These are phyloP conservation scores for Diachasma alloeum DNA, from an alignment of 1,140 invertebrate species.

Conservation along the genomic window DNA sequence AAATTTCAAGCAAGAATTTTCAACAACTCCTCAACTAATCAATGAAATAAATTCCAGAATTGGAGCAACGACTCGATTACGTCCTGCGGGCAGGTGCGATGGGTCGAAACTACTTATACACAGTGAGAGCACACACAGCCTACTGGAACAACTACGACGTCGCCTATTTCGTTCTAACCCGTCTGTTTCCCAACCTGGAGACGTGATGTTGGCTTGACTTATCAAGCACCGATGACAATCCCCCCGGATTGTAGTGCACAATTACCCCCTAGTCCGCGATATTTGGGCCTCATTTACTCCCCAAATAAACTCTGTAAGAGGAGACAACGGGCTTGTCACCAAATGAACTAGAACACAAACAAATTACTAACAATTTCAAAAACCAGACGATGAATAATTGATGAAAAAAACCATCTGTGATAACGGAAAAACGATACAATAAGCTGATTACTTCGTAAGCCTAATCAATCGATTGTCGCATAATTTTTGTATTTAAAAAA, in stretches of 20 bases:
- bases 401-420: conserved; percentile 61
- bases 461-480: conserved; percentile 39
- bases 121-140: conserved; percentile 75
- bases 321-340: conserved; percentile 50
- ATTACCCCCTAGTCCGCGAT: no score
- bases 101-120: conserved; percentile 71
- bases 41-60: conserved; percentile 57
- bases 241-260: conserved; percentile 37
- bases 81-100: conserved; percentile 69
- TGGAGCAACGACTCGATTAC: conserved; percentile 74
- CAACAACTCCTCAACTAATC: not conserved
- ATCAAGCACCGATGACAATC: conserved; percentile 29
- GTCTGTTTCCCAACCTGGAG: conserved; percentile 70
- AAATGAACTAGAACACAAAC: not conserved
- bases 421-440: conserved; percentile 64
- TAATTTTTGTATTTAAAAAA: conserved; percentile 37
- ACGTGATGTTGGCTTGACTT: conserved; percentile 56
- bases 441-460: conserved; percentile 49
- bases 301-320: not conserved
- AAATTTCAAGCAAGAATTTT: no score
- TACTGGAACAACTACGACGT: conserved; percentile 79
- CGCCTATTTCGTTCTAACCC: conserved; percentile 74
- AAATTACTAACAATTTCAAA: not conserved
- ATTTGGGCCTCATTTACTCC: not conserved
- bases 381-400: not conserved